Percentiles rank a stretch among this genome's conserved stretches.
Conservation (phyloP, 2,888 invertebrate species). For the Catocala nupta region DNA sequence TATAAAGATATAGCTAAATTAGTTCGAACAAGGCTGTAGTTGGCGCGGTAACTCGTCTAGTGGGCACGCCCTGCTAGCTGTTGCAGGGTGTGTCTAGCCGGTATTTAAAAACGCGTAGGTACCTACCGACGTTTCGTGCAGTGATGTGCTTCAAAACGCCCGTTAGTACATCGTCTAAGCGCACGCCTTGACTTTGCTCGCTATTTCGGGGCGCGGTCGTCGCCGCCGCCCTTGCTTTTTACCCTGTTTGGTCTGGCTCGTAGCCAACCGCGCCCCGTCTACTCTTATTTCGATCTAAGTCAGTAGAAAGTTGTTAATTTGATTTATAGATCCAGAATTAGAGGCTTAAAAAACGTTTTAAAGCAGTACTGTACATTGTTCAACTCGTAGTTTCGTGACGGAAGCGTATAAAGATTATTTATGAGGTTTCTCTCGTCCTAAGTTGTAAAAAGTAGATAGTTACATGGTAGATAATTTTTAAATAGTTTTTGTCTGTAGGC, state of each 20-base stretch:
- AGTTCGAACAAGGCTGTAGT: slow-evolving; percentile 56
- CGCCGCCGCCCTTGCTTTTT: slow-evolving; percentile 83
- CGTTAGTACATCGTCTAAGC: slow-evolving; percentile 60
- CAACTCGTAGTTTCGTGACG: slow-evolving; percentile 12
- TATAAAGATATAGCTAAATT: slow-evolving; percentile 56
- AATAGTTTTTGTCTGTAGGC: slow-evolving; percentile 19
- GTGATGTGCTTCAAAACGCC: slow-evolving; percentile 53
- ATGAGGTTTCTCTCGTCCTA: slow-evolving; percentile 6
- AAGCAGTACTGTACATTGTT: slow-evolving; percentile 11
- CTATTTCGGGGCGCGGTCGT: slow-evolving; percentile 83
- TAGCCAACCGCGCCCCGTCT: slow-evolving; percentile 78
- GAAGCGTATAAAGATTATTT: slow-evolving; percentile 11
- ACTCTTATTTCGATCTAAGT: slow-evolving; percentile 63
- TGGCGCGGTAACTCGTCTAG: slow-evolving; percentile 42
- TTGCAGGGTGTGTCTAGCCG: slow-evolving; percentile 57
- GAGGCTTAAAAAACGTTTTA: slow-evolving; percentile 14
- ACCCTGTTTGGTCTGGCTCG: slow-evolving; percentile 84
- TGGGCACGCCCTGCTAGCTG: slow-evolving; percentile 56
- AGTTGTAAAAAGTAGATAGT: slow-evolving; percentile 18
- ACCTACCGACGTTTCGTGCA: slow-evolving; percentile 43
- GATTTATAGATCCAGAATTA: slow-evolving; percentile 53
- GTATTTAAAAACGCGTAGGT: slow-evolving; percentile 43
- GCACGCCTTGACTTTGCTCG: slow-evolving; percentile 85
- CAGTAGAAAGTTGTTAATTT: slow-evolving; percentile 64
- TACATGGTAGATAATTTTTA: neutral